These are phyloP conservation scores for Melanotaenia boesemani DNA, from an alignment of 2,797 vertebrate species.

Conservation along the genomic window DNA sequence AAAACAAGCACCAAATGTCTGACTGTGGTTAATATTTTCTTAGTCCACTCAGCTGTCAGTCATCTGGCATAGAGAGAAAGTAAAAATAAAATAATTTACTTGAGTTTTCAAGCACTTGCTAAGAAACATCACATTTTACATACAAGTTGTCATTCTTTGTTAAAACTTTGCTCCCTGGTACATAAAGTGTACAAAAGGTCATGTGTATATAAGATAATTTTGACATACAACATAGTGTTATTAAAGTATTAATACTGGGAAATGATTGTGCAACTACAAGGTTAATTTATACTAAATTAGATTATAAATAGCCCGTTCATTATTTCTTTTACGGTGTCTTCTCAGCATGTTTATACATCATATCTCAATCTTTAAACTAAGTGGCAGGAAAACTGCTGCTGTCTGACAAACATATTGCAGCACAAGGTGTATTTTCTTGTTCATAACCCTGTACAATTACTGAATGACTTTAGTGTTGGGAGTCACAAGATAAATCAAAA, in stretches of 20 bases:
- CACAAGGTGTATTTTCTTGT: too few relatives aligned
- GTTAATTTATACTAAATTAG: background rate
- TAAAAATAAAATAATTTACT: background rate
- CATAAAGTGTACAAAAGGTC: background rate
- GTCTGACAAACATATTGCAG: too few relatives aligned
- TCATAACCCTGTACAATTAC: too few relatives aligned
- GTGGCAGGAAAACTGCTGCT: too few relatives aligned
- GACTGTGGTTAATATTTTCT: constrained; percentile 44
- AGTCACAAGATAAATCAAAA: background rate
- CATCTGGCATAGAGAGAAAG: background rate
- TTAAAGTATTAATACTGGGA: background rate
- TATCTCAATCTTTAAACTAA: background rate
- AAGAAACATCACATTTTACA: background rate
- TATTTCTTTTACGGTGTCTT: background rate
- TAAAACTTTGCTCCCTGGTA: background rate
- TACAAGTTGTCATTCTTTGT: background rate
- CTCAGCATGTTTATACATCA: too few relatives aligned
- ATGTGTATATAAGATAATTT: too few relatives aligned
- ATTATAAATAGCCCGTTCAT: background rate
- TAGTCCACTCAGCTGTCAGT: background rate
- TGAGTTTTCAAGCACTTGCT: background rate
- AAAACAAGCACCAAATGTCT: background rate
- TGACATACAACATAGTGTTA: background rate
- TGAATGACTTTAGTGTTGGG: background rate
- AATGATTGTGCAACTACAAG: background rate